phyloP scores from a whole-genome alignment of 2,113 vertebrate species.

The Xenus cinereus region DNA sequence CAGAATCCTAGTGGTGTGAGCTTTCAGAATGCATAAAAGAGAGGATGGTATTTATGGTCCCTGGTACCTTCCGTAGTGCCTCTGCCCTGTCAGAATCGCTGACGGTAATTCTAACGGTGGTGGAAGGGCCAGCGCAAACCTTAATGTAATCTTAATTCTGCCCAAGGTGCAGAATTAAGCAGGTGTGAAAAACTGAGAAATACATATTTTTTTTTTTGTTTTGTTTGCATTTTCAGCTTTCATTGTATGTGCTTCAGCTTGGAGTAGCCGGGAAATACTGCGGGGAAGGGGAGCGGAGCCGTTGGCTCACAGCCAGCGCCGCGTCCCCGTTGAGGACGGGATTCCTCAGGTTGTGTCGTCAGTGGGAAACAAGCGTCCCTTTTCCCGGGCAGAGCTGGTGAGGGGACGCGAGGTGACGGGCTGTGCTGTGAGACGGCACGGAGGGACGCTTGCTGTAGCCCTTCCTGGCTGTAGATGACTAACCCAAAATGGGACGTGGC shows the following conservation, averaged over 20 bases:
- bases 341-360: background rate
- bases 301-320: background rate
- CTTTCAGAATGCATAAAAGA: background rate
- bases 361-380: background rate
- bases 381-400: background rate
- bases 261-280: background rate
- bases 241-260: background rate
- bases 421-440: background rate
- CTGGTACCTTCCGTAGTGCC: background rate
- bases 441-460: slow-evolving; percentile 4
- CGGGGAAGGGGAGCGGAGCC: background rate
- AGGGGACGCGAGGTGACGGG: background rate
- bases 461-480: background rate
- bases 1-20: background rate
- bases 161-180: background rate
- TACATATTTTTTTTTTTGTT: background rate
- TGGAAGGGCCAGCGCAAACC: background rate
- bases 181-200: background rate
- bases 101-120: background rate
- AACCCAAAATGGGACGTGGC: background rate
- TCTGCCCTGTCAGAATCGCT: background rate
- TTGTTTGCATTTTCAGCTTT: background rate
- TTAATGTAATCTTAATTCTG: background rate
- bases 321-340: background rate
- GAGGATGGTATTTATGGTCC: background rate